Base-by-base conservation (phyloP, 2,888 invertebrate species). In the Teleogryllus oceanicus region DNA sequence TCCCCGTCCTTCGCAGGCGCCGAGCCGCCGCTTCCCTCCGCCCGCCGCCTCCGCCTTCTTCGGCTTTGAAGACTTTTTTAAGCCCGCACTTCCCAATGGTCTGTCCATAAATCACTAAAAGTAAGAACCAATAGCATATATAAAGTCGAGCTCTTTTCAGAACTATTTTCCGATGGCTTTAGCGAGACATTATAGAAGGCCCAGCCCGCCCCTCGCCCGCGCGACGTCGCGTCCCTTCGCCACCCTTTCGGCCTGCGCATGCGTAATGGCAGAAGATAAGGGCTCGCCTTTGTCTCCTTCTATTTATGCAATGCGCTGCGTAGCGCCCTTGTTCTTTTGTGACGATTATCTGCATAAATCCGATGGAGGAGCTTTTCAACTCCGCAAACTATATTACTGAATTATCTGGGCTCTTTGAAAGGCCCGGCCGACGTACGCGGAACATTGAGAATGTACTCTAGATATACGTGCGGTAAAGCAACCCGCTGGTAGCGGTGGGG, bases 291-390 rank as follows among this genome's bases (percentile, higher is more conserved):
- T 82, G 83, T 83, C 83, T 82, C 82, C 82, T 76, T 81, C 79
- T 82, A 82, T 82, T 82, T 82, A 82, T 82, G 82, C 81, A 82
- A 81, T 81, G 81, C 82, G 81, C 79, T 81, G 77, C 79, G 76
- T 79, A 79, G 80, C 79, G 81, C 79, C 79, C 82, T 82, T 81
- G 82, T 83, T 82, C 82, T 82, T 81, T 82, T 83, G 82, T 83
- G 81, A 81, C 81, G 83, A 83, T 83, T 83, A 83, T 83, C 83
- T 81, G 82, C 82, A 83, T 83, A 83, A 82, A 83, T 83, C 83
- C 83, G 82, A 82, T 83, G 82, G 83, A 82, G 81, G 81, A 81
- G 82, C 83, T 83, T 83, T 83, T 82, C 83, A 83, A 83, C 83
- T 83, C 82, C 80, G 82, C 82, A 81, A 82, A 83, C 83, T 83